These are phyloP conservation scores for Drosophila elegans DNA, from an alignment of 1,140 invertebrate genomes.

Conservation along the genomic window DNA sequence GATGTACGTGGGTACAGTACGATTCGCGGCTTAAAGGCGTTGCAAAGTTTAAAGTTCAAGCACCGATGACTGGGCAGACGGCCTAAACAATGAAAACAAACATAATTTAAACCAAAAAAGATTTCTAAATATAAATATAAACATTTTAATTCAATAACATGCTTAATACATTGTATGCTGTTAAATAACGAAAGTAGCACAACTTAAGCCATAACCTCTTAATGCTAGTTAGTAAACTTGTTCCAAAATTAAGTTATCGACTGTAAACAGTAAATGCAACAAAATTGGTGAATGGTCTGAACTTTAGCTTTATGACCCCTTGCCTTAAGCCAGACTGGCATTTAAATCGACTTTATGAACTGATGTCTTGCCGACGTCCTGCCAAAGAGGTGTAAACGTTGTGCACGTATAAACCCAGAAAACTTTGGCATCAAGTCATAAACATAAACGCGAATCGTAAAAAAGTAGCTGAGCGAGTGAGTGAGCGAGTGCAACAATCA, in stretches of 20 bases:
- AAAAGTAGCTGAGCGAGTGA: slow-evolving; percentile 8
- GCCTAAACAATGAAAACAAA: no score
- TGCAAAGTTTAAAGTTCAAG: slow-evolving; percentile 8
- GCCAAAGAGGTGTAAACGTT: slow-evolving; percentile 64
- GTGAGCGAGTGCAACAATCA: slow-evolving; percentile 49
- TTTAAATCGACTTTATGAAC: slow-evolving; percentile 53
- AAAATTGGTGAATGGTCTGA: slow-evolving; percentile 22
- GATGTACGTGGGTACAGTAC: slow-evolving; percentile 26
- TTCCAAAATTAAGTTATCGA: slow-evolving; percentile 17
- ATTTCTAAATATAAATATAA: no score
- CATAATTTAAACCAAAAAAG: no score
- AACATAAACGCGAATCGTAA: slow-evolving; percentile 61
- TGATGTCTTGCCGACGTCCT: slow-evolving; percentile 29
- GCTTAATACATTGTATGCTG: neutral
- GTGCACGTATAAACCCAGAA: slow-evolving; percentile 31
- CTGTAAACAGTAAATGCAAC: slow-evolving; percentile 28
- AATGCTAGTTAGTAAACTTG: neutral
- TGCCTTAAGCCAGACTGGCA: slow-evolving; percentile 13
- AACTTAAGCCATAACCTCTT: no score
- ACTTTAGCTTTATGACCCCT: slow-evolving; percentile 20
- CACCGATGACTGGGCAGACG: no score
- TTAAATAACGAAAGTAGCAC: neutral
- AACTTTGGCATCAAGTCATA: slow-evolving; percentile 41
- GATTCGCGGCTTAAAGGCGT: slow-evolving; percentile 8
- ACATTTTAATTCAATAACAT: neutral